Conservation (phyloP, 2,888 invertebrate genomes). For the Drymonia ruficornis region DNA sequence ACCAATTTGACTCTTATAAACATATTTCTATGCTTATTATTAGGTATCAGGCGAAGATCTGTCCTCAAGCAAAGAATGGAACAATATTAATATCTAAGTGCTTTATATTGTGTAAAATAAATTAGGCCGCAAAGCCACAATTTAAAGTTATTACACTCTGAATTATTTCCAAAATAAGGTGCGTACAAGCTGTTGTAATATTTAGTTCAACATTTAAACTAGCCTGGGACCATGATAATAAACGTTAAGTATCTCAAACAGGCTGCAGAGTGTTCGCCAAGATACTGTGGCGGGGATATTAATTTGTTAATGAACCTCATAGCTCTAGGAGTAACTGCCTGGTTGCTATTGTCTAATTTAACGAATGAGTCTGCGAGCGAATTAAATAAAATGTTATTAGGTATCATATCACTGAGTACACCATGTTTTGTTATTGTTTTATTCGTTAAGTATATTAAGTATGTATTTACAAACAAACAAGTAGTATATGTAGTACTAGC, state of each 20-base stretch:
- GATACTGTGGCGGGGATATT: slow-evolving; percentile 17
- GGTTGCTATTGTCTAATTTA: slow-evolving; percentile 5
- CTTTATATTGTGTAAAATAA: neutral
- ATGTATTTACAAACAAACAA: no score
- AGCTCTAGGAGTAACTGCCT: slow-evolving; percentile 15
- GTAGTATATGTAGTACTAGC: no score
- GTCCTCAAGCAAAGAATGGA: no score
- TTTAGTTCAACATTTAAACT: neutral
- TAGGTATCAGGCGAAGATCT: no score
- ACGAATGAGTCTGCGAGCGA: neutral
- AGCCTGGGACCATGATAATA: slow-evolving; percentile 1
- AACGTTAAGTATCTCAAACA: slow-evolving; percentile 3
- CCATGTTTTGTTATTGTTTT: no score
- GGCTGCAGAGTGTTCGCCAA: slow-evolving; percentile 4
- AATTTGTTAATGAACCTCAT: slow-evolving; percentile 20
- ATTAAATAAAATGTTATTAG: slow-evolving; percentile 4
- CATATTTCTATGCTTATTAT: no score
- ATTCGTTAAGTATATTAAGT: no score
- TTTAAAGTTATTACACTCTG: neutral
- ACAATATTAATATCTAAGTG: no score
- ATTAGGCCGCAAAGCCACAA: neutral
- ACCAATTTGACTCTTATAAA: no score
- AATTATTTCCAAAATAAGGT: slow-evolving; percentile 1
- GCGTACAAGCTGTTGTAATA: neutral
- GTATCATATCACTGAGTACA: neutral